A percentile compares a stretch with the other conserved stretches of the same genome.
Evolutionary conservation across 1,140 invertebrate species (phyloP).

Genomic region (Vollenhovia emeryi): DNA sequence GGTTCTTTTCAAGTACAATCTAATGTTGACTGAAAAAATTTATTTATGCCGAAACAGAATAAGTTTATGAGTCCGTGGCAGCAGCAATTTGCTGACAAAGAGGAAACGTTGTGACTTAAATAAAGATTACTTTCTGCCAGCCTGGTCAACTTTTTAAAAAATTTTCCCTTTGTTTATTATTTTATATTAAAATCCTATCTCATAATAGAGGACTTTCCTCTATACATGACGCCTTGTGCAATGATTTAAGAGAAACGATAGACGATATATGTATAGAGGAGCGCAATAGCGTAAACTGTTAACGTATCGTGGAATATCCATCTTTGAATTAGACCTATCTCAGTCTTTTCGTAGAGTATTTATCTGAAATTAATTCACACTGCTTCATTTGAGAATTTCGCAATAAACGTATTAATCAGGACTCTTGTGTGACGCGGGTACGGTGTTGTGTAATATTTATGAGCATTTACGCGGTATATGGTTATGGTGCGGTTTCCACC

Average conservation of each 20-base stretch:
- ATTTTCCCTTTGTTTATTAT: too few relatives aligned
- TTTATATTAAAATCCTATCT: too few relatives aligned
- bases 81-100: too few relatives aligned
- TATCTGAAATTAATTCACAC: neutral
- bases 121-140: too few relatives aligned
- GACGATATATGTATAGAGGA: too few relatives aligned
- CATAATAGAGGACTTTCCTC: neutral
- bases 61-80: too few relatives aligned
- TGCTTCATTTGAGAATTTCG: neutral
- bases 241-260: neutral
- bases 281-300: neutral
- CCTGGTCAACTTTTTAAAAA: too few relatives aligned
- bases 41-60: too few relatives aligned
- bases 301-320: neutral
- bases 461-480: constrained; percentile 38
- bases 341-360: neutral
- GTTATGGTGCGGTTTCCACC: neutral
- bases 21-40: too few relatives aligned
- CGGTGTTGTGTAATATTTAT: constrained; percentile 49
- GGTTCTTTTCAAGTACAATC: too few relatives aligned
- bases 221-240: neutral
- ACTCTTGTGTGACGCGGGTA: neutral
- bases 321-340: neutral
- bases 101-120: too few relatives aligned
- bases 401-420: constrained; percentile 41